A percentile compares a stretch with the other conserved stretches of the same genome.
Conservation (phyloP, 1,140 invertebrate genomes). For the Bathynomus jamesi region DNA sequence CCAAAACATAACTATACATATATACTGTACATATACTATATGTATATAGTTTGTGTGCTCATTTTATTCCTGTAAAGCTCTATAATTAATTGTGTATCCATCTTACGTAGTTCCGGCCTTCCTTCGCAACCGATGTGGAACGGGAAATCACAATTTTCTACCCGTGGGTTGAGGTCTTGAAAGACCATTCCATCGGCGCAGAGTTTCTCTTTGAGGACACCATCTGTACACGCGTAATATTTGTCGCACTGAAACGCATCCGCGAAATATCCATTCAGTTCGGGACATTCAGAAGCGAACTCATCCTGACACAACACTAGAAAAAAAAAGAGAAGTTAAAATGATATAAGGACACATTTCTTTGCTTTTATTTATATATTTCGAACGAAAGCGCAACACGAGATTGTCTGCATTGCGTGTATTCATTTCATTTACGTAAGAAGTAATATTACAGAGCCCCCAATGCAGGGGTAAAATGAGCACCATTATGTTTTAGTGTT, state of each 20-base stretch:
- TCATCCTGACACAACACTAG: constrained; percentile 17
- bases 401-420: no score
- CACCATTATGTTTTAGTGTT: no score
- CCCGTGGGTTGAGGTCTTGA: constrained; percentile 68
- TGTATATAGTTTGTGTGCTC: neutral
- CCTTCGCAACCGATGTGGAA: constrained; percentile 67
- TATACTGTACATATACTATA: neutral
- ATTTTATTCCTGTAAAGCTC: constrained; percentile 1
- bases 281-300: constrained; percentile 41
- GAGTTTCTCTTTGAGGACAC: constrained; percentile 60
- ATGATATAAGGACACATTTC: no score
- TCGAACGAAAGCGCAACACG: no score
- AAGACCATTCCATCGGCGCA: constrained; percentile 81
- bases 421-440: no score
- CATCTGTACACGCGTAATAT: constrained; percentile 70
- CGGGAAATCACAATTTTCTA: constrained; percentile 83
- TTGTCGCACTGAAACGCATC: constrained; percentile 55
- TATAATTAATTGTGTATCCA: neutral
- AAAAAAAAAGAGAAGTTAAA: neutral
- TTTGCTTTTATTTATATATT: no score
- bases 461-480: no score
- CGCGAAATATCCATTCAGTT: constrained; percentile 43
- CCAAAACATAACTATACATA: no score
- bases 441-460: no score
- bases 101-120: constrained; percentile 77